A percentile compares a stretch with the other conserved stretches of the same genome.
These are phyloP conservation scores for Trichonephila clavata DNA, from an alignment of 1,140 invertebrate genomes.

Conservation along the genomic window DNA sequence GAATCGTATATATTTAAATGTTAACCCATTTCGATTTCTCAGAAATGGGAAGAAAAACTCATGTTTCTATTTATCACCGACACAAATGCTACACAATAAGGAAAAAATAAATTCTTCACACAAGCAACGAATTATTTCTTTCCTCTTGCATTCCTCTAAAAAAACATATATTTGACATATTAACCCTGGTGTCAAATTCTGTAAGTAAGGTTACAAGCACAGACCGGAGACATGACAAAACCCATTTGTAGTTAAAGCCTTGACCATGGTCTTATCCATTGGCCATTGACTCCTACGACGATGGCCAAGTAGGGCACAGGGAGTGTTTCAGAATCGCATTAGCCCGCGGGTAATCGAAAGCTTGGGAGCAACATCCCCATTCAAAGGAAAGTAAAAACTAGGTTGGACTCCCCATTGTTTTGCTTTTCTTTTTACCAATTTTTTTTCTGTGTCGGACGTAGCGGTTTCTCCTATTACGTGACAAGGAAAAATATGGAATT, in stretches of 20 bases:
- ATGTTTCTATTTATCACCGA: neutral
- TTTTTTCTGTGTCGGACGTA: neutral
- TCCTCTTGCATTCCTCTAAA: neutral
- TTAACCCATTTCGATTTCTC: neutral
- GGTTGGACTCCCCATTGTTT: neutral
- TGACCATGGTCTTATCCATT: slow-evolving; percentile 53
- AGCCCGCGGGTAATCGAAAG: slow-evolving; percentile 7
- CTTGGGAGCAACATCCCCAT: slow-evolving; percentile 1
- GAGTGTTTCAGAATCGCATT: neutral
- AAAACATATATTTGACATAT: neutral
- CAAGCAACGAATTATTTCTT: too few relatives aligned
- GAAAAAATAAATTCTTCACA: neutral
- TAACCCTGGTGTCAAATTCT: neutral
- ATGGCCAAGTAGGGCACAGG: neutral
- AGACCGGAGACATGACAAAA: neutral
- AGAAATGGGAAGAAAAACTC: neutral
- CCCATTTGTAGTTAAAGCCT: neutral
- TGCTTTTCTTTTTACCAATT: neutral
- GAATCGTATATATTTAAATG: neutral
- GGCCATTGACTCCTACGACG: slow-evolving; percentile 50
- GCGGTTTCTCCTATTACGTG: slow-evolving; percentile 37
- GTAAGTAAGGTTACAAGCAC: neutral
- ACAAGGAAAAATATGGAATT: slow-evolving; percentile 24
- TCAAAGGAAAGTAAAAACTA: slow-evolving; percentile 69
- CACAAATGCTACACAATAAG: neutral